Evolutionary conservation across 1,140 invertebrate genomes (phyloP).

Genomic region (Drosophila virilis): DNA sequence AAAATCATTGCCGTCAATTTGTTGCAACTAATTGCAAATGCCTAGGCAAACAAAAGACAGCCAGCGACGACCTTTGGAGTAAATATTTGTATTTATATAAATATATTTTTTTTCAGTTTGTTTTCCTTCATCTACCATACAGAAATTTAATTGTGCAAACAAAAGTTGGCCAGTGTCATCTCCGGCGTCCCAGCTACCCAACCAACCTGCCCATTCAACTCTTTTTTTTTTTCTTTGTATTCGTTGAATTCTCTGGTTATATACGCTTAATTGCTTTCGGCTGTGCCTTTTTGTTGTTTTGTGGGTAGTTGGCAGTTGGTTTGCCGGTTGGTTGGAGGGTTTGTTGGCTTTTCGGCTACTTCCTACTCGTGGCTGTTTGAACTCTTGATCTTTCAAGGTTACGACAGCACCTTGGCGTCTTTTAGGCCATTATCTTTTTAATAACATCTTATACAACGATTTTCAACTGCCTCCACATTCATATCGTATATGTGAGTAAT

Average conservation of each 20-base stretch:
- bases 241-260: slow-evolving; percentile 39
- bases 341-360: slow-evolving; percentile 38
- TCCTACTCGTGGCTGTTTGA: slow-evolving; percentile 60
- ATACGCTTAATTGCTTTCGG: slow-evolving; percentile 73
- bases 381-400: slow-evolving; percentile 76
- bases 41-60: slow-evolving; percentile 55
- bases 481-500: slow-evolving; percentile 6
- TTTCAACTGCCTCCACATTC: slow-evolving; percentile 18
- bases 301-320: slow-evolving; percentile 4
- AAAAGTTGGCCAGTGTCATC: slow-evolving; percentile 57
- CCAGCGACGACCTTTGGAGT: slow-evolving; percentile 51
- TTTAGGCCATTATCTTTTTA: slow-evolving; percentile 66
- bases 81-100: slow-evolving; percentile 31
- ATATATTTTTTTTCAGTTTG: background rate
- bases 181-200: slow-evolving; percentile 21
- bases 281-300: slow-evolving; percentile 16
- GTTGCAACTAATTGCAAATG: slow-evolving; percentile 70
- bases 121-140: slow-evolving; percentile 28
- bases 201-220: slow-evolving; percentile 27
- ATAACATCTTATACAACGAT: slow-evolving; percentile 59
- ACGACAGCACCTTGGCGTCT: slow-evolving; percentile 36
- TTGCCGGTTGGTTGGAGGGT: slow-evolving; percentile 13
- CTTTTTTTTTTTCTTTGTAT: slow-evolving; percentile 26
- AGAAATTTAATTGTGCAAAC: slow-evolving; percentile 68
- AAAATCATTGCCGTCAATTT: slow-evolving; percentile 68